Conservation (phyloP, 2,888 invertebrate genomes). For the Merodon equestris region DNA sequence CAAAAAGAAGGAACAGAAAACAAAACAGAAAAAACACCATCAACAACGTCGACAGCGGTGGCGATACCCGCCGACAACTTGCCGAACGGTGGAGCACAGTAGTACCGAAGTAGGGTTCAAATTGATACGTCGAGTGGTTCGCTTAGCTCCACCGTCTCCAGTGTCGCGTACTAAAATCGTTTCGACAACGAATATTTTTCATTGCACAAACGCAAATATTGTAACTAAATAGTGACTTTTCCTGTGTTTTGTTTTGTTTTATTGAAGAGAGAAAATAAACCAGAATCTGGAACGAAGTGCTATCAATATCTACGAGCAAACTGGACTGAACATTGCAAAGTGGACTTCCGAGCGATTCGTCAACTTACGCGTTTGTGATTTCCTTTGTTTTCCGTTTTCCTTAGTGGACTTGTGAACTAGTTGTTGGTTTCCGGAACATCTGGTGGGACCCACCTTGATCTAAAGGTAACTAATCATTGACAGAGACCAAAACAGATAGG, state of each 20-base stretch:
- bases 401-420: no score
- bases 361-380: conserved; percentile 16
- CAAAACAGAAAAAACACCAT: conserved; percentile 15
- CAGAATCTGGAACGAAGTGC: conserved; percentile 1
- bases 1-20: neutral
- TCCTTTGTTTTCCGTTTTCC: no score
- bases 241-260: conserved; percentile 1
- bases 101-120: conserved; percentile 53
- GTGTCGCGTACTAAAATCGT: conserved; percentile 25
- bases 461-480: neutral
- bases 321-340: neutral
- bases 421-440: conserved; percentile 27
- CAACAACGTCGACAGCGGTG: neutral
- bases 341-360: neutral
- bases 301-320: neutral
- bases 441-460: neutral
- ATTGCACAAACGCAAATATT: neutral
- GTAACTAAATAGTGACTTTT: neutral
- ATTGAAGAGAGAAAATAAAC: conserved; percentile 15
- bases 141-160: conserved; percentile 30
- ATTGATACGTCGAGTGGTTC: conserved; percentile 53
- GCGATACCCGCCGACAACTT: conserved; percentile 33
- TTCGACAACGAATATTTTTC: conserved; percentile 17
- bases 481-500: conserved; percentile 13
- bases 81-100: conserved; percentile 27